phyloP scores from a whole-genome alignment of 2,888 invertebrate genomes.

The Amitus sp. region DNA sequence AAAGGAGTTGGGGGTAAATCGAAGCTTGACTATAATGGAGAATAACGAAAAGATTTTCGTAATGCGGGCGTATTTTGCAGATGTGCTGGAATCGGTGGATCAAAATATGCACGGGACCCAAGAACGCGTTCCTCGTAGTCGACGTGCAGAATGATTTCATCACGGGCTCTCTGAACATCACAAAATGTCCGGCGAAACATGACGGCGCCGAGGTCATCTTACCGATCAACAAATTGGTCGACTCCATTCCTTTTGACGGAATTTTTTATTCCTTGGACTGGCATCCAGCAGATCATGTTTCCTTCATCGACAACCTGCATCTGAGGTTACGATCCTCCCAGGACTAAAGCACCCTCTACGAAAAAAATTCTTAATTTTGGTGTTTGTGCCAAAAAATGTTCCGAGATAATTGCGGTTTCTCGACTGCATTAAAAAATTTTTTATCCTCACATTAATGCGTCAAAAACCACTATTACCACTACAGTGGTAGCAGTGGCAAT shows the following conservation, averaged over 20 bases:
- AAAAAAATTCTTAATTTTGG: too few relatives aligned
- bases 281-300: conserved; percentile 96
- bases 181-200: conserved; percentile 91
- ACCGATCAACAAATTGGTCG: conserved; percentile 87
- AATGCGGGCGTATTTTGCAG: too few relatives aligned
- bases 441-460: too few relatives aligned
- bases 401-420: too few relatives aligned
- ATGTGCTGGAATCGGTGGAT: conserved; percentile 93
- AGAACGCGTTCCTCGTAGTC: conserved; percentile 89
- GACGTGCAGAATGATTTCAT: conserved; percentile 99
- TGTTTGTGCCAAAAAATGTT: too few relatives aligned
- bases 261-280: conserved; percentile 96
- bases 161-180: conserved; percentile 91
- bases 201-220: conserved; percentile 91
- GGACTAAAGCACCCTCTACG: too few relatives aligned
- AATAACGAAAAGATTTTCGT: too few relatives aligned
- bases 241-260: conserved; percentile 84
- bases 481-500: too few relatives aligned
- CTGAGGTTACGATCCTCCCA: conserved; percentile 57
- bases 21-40: too few relatives aligned
- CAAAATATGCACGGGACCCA: conserved; percentile 79
- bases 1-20: too few relatives aligned
- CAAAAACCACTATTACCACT: too few relatives aligned
- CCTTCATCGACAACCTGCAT: conserved; percentile 92
- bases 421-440: too few relatives aligned